Conservation (phyloP, 1,140 invertebrate species). For the Zaprionus kolodkinae region DNA sequence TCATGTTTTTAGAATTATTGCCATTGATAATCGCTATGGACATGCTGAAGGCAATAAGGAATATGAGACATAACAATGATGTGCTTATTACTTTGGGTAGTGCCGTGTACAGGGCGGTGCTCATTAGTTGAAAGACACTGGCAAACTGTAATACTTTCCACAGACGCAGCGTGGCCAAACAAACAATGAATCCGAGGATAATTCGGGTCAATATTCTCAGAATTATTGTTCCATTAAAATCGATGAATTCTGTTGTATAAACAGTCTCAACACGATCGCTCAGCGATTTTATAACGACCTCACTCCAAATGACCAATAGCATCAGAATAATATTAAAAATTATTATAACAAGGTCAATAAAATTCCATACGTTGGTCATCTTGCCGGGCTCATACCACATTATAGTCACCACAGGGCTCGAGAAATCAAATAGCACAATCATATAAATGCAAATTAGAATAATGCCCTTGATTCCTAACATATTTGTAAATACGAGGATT, state of each 20-base stretch:
- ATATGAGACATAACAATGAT: constrained; percentile 39
- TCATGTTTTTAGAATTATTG: constrained; percentile 31
- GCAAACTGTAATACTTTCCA: constrained; percentile 78
- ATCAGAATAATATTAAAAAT: constrained; percentile 39
- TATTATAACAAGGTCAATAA: constrained; percentile 59
- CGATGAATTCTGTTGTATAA: constrained; percentile 33
- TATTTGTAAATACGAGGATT: too few relatives aligned
- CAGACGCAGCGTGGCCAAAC: constrained; percentile 65
- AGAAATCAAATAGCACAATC: constrained; percentile 50
- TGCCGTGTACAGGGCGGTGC: constrained; percentile 55
- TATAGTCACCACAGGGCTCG: constrained; percentile 34
- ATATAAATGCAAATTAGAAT: constrained; percentile 34
- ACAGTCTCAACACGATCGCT: constrained; percentile 18
- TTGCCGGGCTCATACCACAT: constrained; percentile 46
- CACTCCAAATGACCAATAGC: neutral
- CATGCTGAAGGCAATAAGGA: constrained; percentile 56
- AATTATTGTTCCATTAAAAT: constrained; percentile 21
- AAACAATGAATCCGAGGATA: constrained; percentile 54
- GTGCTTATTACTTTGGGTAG: constrained; percentile 46
- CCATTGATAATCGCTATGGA: constrained; percentile 61
- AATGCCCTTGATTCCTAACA: too few relatives aligned
- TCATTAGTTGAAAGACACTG: constrained; percentile 63
- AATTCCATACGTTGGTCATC: constrained; percentile 49
- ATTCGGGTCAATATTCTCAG: constrained; percentile 5
- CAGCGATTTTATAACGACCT: constrained; percentile 8